Base-by-base conservation (phyloP, 2,797 vertebrate species). In the Telmatherina bonti region DNA sequence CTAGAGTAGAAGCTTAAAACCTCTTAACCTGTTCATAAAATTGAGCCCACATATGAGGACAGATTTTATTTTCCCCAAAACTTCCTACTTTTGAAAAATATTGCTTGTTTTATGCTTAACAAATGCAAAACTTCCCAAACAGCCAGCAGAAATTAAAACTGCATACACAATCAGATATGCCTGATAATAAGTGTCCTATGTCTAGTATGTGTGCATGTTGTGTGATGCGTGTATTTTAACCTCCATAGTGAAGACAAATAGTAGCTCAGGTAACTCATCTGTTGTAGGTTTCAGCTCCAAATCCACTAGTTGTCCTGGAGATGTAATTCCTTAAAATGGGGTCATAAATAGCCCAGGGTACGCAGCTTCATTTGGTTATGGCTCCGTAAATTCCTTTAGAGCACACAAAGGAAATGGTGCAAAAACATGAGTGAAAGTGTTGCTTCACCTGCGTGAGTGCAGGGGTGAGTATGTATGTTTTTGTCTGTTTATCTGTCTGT, bases 271-370 rank as follows among this genome's bases (percentile, higher is more conserved):
- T 24, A 24, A 9, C 47, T 24, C 47, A 51, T 24, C 47, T 51
- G 47, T 24, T 51, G 47, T 51, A 24, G 47, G 3, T 51, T 51
- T 51, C 22, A 24, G 47, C n/a, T 51, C 22, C 22, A 51, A 22
- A 51, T 51, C 22, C 10, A 51, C n/a, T 51, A 22, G 4, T 26
- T 51, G 47, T 51, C n/a, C 47, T 51, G 51, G 27, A 41, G 26
- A 52, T 52, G 13, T 61, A 53, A 53, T 60, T 53, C 18, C 59
- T 70, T 54, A 51, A 70, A 69, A 43, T 43, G 4, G 36, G 49
- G 5, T 59, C 33, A 31, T 35, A 58, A 22, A 16, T 22, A 30
- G 54, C 22, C 27, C 22, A 31, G 15, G 43, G 53, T 31, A 29
- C 13, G 16, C 13, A 51, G 31, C 27, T 16, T 52, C 18, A 26